Percentiles rank a stretch among this genome's conserved stretches.
Conservation (phyloP, 2,888 invertebrate species). For the Polydrusus pterygomalis region DNA sequence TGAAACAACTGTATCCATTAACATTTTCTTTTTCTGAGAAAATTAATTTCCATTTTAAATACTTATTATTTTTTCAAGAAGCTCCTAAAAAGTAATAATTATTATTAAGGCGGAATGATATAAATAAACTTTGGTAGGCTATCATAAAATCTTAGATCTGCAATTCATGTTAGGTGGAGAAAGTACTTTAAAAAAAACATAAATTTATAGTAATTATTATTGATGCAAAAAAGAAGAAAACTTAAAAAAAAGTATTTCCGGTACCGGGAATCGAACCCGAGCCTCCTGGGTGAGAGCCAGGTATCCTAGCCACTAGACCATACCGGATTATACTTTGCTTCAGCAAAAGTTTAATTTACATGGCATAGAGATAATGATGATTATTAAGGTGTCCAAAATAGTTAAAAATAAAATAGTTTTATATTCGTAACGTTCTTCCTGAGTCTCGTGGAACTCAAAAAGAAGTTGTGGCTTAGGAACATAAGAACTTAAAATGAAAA, state of each 20-base stretch:
- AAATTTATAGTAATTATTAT: too few species aligned
- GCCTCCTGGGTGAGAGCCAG: constrained; percentile 84
- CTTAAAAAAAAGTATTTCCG: constrained; percentile 70
- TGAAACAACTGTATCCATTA: not conserved
- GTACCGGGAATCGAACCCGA: constrained; percentile 85
- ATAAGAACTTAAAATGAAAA: too few species aligned
- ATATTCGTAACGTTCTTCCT: too few species aligned
- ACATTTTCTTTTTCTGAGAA: too few species aligned
- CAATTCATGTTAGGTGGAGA: not conserved
- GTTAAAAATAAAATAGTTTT: not conserved
- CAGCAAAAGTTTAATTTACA: not conserved
- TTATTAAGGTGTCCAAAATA: not conserved
- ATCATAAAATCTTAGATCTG: too few species aligned
- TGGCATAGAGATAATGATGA: not conserved
- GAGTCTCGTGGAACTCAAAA: too few species aligned
- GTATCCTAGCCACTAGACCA: constrained; percentile 82
- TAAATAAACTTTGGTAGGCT: too few species aligned
- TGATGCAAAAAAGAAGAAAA: not conserved
- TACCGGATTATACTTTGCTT: constrained; percentile 59
- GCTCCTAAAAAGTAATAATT: too few species aligned
- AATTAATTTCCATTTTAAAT: too few species aligned
- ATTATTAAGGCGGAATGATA: not conserved
- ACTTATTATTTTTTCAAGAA: too few species aligned
- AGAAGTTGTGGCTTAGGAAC: too few species aligned
- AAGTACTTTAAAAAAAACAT: not conserved